These are phyloP conservation scores for Coregonus suidteri DNA, from an alignment of 2,797 vertebrate genomes.

Conservation along the genomic window DNA sequence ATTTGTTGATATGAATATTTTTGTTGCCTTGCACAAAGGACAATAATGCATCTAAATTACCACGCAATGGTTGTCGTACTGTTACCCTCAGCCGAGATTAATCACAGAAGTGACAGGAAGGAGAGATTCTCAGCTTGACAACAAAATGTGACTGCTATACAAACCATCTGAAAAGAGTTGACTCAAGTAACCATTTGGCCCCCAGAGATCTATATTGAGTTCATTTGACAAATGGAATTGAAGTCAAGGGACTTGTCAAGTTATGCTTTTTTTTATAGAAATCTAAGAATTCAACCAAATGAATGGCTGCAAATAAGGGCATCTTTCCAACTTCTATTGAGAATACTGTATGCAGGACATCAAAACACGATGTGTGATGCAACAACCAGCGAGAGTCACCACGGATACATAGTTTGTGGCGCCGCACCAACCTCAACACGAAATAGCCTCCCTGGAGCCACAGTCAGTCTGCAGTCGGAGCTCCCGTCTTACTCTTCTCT, in stretches of 20 bases:
- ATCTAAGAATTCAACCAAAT: neutral
- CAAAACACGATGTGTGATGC: neutral
- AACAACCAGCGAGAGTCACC: neutral
- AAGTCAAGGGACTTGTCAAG: neutral
- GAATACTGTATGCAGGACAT: neutral
- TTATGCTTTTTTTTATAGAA: neutral
- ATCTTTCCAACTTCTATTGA: neutral
- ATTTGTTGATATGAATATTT: no score
- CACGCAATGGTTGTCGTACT: neutral
- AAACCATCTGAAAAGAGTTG: neutral
- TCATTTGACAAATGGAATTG: neutral
- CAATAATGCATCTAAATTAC: neutral
- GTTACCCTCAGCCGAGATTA: neutral
- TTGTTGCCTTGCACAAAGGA: no score
- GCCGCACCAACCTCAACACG: neutral
- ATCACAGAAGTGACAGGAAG: neutral
- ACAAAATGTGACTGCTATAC: neutral
- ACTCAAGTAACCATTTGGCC: neutral
- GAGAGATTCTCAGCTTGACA: neutral
- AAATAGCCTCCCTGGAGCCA: conserved; percentile 21
- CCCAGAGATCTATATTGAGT: neutral
- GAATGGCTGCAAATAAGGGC: no score
- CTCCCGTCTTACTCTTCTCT: conserved; percentile 37
- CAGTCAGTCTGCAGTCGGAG: conserved; percentile 2
- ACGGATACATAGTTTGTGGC: neutral